These are phyloP conservation scores for Morpho deidamia DNA, from an alignment of 2,888 invertebrate species.

Conservation along the genomic window DNA sequence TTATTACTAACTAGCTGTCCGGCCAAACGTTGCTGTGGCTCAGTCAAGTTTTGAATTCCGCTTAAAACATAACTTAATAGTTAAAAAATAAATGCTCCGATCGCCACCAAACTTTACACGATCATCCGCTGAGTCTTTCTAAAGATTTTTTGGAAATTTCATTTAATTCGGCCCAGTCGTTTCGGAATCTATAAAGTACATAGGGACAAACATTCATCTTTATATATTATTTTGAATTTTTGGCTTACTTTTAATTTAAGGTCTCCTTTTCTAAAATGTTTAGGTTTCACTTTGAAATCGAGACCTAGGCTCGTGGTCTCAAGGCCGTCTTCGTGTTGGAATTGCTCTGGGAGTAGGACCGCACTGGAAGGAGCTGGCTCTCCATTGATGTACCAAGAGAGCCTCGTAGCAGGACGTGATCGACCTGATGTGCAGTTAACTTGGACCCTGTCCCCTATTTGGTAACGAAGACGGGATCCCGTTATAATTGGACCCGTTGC, in stretches of 20 bases:
- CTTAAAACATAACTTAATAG: too few relatives aligned
- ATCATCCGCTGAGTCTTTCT: too few relatives aligned
- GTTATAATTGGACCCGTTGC: conserved; percentile 89
- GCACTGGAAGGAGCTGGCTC: conserved; percentile 81
- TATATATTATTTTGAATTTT: too few relatives aligned
- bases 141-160: too few relatives aligned
- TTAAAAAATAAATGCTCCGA: too few relatives aligned
- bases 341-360: conserved; percentile 67
- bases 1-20: too few relatives aligned
- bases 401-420: conserved; percentile 89
- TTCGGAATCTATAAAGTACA: too few relatives aligned
- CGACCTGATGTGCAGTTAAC: conserved; percentile 91
- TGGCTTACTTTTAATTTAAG: conserved; percentile 86
- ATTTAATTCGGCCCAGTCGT: too few relatives aligned
- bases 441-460: conserved; percentile 88
- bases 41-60: too few relatives aligned
- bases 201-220: too few relatives aligned
- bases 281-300: conserved; percentile 87
- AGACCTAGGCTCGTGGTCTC: conserved; percentile 87
- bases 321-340: conserved; percentile 79
- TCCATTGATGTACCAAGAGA: conserved; percentile 93
- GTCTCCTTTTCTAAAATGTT: conserved; percentile 90
- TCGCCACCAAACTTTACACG: too few relatives aligned
- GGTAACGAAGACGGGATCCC: conserved; percentile 88
- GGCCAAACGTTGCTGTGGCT: too few relatives aligned